A percentile compares a stretch with the other conserved stretches of the same genome.
Evolutionary conservation across 2,797 vertebrate genomes (phyloP).

Genomic region (Psittacula echo): DNA sequence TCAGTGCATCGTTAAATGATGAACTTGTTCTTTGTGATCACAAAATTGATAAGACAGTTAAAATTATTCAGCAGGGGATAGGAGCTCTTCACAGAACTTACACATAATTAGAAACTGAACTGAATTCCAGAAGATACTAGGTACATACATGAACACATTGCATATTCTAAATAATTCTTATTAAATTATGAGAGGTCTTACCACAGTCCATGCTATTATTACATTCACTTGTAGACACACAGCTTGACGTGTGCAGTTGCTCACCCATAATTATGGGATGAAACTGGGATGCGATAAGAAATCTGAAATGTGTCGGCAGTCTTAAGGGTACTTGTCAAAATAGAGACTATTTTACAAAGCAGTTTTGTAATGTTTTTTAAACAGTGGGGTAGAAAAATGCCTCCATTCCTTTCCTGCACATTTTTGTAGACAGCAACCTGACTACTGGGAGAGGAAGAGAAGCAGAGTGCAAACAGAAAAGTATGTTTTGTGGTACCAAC

Average conservation of each 20-base stretch:
- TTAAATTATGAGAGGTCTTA: not conserved
- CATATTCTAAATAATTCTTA: not conserved
- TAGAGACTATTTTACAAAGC: not conserved
- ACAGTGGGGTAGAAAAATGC: not conserved
- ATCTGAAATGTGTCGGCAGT: not conserved
- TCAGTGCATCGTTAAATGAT: slow-evolving; percentile 48
- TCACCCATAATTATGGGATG: not conserved
- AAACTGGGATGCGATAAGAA: not conserved
- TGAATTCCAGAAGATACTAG: slow-evolving; percentile 5
- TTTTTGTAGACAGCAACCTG: not conserved
- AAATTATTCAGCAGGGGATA: slow-evolving; percentile 22
- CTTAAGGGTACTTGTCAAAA: not conserved
- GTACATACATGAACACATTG: not conserved
- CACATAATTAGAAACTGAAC: slow-evolving; percentile 17
- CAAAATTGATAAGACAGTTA: slow-evolving; percentile 21
- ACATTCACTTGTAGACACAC: not conserved
- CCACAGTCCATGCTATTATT: not conserved
- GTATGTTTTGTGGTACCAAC: not conserved
- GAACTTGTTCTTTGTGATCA: slow-evolving; percentile 23
- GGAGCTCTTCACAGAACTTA: slow-evolving; percentile 5
- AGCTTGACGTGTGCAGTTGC: not conserved
- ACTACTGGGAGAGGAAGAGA: not conserved
- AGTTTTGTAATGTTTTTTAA: not conserved
- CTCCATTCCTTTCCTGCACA: not conserved
- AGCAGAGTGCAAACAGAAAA: not conserved